Conservation (phyloP, 2,113 vertebrate genomes). For the Orycteropus afer region DNA sequence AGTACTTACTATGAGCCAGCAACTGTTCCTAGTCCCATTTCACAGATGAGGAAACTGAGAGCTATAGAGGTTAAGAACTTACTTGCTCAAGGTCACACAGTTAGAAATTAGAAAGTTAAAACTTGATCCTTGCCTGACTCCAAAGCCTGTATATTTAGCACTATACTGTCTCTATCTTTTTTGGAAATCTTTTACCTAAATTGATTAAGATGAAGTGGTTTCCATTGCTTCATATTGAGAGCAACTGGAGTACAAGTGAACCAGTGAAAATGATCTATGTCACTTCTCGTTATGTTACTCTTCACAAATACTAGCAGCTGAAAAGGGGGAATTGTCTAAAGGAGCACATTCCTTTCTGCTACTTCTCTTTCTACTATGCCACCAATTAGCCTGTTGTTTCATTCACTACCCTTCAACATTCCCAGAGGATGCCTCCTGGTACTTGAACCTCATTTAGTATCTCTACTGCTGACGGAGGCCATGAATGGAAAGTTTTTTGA, state of each 20-base stretch:
- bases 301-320: neutral
- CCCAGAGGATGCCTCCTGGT: neutral
- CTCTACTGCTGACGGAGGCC: neutral
- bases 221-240: neutral
- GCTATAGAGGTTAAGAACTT: neutral
- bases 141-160: neutral
- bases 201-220: neutral
- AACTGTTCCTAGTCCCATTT: neutral
- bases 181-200: conserved; percentile 1
- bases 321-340: neutral
- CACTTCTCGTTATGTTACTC: neutral
- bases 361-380: neutral
- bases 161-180: neutral
- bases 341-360: neutral
- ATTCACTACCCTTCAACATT: neutral
- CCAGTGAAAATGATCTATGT: neutral
- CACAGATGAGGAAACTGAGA: neutral
- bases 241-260: neutral
- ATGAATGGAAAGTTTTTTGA: neutral
- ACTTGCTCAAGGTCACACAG: neutral
- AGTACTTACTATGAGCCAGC: neutral
- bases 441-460: neutral
- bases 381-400: neutral
- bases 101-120: conserved; percentile 14
- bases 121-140: neutral